Percentiles rank a stretch among this genome's conserved stretches.
phyloP scores from a whole-genome alignment of 2,797 vertebrate genomes.

The Eutrigla gurnardus region DNA sequence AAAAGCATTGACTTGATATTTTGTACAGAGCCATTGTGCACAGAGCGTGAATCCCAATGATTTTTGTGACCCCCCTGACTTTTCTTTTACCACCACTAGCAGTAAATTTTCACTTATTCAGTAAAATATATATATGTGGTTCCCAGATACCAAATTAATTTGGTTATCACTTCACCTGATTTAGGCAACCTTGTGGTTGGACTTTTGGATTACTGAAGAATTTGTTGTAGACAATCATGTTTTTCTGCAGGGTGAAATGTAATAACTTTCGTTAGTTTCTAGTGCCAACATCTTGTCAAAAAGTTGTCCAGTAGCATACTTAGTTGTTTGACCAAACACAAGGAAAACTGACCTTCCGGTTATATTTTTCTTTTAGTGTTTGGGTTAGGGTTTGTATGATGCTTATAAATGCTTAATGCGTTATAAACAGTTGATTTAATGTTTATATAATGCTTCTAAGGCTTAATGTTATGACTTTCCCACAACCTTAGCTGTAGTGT shows the following conservation, averaged over 20 bases:
- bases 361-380: background rate
- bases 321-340: constrained; percentile 6
- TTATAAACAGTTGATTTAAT: background rate
- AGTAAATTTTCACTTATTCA: background rate
- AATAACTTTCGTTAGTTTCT: background rate
- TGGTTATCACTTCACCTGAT: background rate
- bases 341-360: constrained; percentile 7
- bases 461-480: background rate
- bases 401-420: background rate
- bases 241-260: background rate
- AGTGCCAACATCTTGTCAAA: background rate
- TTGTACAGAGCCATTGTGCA: background rate
- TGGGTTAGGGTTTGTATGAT: background rate
- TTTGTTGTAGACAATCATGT: background rate
- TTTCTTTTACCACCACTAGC: background rate
- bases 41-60: background rate
- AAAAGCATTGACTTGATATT: background rate
- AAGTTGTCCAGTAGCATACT: background rate
- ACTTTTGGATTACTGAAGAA: background rate
- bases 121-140: background rate
- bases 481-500: background rate
- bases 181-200: background rate
- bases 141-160: background rate
- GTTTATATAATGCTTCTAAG: background rate
- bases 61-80: background rate